Percentiles rank a stretch among this genome's conserved stretches.
Evolutionary conservation across 2,888 invertebrate species (phyloP).

Genomic region (Sericinus montela): DNA sequence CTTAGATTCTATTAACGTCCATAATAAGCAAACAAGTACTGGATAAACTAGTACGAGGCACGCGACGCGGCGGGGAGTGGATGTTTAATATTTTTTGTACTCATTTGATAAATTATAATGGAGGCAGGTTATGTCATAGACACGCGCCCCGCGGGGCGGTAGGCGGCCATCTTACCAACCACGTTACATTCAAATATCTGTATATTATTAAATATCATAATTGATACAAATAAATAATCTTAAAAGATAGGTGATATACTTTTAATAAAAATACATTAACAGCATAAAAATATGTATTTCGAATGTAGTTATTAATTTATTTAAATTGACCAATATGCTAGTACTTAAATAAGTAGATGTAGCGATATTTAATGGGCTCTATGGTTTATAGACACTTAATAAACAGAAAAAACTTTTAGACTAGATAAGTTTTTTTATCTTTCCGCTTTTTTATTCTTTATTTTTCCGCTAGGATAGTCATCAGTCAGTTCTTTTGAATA

Average conservation of each 20-base stretch:
- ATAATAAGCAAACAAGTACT: conserved; percentile 48
- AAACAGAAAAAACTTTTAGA: too few relatives aligned
- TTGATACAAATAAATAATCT: conserved; percentile 33
- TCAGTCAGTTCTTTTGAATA: too few relatives aligned
- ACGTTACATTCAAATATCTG: conserved; percentile 62
- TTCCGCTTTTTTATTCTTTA: too few relatives aligned
- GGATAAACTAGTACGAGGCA: conserved; percentile 60
- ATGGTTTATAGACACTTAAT: too few relatives aligned
- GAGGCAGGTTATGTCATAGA: conserved; percentile 63
- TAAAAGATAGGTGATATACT: neutral
- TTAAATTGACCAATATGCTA: too few relatives aligned
- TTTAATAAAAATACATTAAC: neutral
- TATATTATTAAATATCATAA: conserved; percentile 62
- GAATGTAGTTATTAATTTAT: too few relatives aligned
- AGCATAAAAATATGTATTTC: too few relatives aligned
- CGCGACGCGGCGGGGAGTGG: conserved; percentile 67
- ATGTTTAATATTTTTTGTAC: conserved; percentile 50
- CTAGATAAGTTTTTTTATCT: too few relatives aligned
- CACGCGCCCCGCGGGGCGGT: conserved; percentile 43
- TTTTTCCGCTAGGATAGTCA: too few relatives aligned
- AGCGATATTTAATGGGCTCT: too few relatives aligned
- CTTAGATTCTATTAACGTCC: conserved; percentile 57
- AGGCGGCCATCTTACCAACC: conserved; percentile 54
- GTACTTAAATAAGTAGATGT: too few relatives aligned
- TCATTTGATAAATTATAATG: conserved; percentile 68